These are phyloP conservation scores for Acanthochromis polyacanthus DNA, from an alignment of 2,113 vertebrate genomes.

Conservation along the genomic window DNA sequence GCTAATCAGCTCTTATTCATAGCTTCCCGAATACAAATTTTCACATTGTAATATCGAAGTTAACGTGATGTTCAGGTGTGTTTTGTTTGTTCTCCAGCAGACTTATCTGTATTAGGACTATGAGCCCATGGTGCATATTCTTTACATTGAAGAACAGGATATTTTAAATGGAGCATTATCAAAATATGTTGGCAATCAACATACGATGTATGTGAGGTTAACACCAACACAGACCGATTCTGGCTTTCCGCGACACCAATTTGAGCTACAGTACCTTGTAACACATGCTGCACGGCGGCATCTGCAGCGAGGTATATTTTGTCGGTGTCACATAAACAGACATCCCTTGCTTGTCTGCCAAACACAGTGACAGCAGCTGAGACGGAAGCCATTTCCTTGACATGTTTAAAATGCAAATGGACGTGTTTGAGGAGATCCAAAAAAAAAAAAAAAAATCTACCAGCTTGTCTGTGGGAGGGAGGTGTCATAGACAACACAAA, in stretches of 20 bases:
- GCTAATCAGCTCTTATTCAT: constrained; percentile 54
- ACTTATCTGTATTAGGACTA: background rate
- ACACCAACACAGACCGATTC: constrained; percentile 14
- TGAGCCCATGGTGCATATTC: background rate
- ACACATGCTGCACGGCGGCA: constrained; percentile 54
- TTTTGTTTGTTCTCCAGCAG: background rate
- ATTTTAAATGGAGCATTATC: background rate
- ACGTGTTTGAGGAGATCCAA: constrained; percentile 66
- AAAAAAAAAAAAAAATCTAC: constrained; percentile 41
- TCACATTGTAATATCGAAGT: background rate
- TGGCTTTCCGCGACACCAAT: constrained; percentile 44
- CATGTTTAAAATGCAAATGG: constrained; percentile 82
- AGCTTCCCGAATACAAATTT: constrained; percentile 15
- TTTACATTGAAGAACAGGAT: background rate
- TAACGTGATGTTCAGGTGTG: background rate
- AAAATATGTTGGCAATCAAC: constrained; percentile 4
- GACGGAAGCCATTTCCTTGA: constrained; percentile 75
- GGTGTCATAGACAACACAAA: constrained; percentile 78
- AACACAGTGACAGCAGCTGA: constrained; percentile 74
- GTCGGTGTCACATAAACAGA: constrained; percentile 72
- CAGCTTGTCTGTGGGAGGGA: constrained; percentile 81
- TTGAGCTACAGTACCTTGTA: constrained; percentile 49
- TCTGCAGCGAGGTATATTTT: constrained; percentile 57
- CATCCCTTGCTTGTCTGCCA: constrained; percentile 66
- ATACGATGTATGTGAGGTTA: constrained; percentile 5